Base-by-base conservation (phyloP, 2,113 vertebrate species). In the Ammodramus savannarum region DNA sequence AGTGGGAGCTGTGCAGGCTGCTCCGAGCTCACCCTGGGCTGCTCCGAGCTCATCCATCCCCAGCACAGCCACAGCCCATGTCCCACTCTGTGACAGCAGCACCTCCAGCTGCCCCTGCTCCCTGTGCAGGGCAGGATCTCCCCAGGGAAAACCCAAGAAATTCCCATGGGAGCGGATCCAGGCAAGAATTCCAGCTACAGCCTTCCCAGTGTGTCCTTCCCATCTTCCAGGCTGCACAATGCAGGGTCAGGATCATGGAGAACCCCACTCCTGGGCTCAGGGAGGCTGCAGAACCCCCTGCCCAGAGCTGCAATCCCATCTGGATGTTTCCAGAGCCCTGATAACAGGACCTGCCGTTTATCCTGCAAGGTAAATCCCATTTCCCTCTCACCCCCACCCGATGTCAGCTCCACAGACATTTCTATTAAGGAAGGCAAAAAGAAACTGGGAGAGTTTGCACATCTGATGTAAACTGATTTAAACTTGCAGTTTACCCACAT, bases 401-500 rank as follows among this genome's bases (percentile, higher is more conserved):
- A 90, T 92, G 94, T 91, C 96, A 95, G 86, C 77, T 76, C 87
- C 46, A 13, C 89, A 93, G 72, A 97, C 90, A 65, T 93, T 96
- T 96, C 95, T 95, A 94, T 97, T 95, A 93, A 78, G 77, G 74
- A 66, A 88, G 39, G 67, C 9, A 66, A 77, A 87, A 79, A 92
- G 79, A 75, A 95, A 87, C 65, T 13, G 11, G 13, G 54, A 93
- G 72, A 73, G 3, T 92, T 95, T 91, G 90, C 94, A 95, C 81
- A 87, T 93, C 92, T 92, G 86, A 97, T 95, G 86, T 74, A 95
- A 97, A 96, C 95, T 89, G 95, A 94, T 97, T 94, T 87, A 57
- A 95, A 94, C 91, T 92, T 80, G 34, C 75, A 91, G 96, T 97
- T 97, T 97, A 96, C 91, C 89, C 95, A 97, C 75, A 97, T 97